Evolutionary conservation across 2,888 invertebrate species (phyloP).

Genomic region (Rhyacophila evoluta): DNA sequence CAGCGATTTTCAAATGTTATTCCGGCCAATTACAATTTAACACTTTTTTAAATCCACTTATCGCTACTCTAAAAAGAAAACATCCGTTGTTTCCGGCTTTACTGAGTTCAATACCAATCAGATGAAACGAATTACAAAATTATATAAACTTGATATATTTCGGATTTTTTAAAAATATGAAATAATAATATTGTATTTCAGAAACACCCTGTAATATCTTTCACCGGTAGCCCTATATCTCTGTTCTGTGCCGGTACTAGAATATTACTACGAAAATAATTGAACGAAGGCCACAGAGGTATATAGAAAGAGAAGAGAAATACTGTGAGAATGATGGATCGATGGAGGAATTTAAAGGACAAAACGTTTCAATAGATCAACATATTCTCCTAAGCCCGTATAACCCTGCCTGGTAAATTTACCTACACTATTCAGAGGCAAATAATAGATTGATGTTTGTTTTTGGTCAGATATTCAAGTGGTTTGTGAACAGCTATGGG

Average conservation of each 20-base stretch:
- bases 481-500: not conserved
- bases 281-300: not conserved
- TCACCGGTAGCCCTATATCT: too few species aligned
- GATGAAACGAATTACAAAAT: too few species aligned
- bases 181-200: too few species aligned
- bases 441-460: conserved; percentile 12
- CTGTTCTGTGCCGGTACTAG: not conserved
- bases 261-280: not conserved
- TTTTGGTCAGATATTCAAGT: conserved; percentile 8
- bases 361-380: conserved; percentile 8
- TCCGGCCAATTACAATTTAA: too few species aligned
- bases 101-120: too few species aligned
- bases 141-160: too few species aligned
- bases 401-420: not conserved
- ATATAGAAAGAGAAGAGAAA: conserved; percentile 11
- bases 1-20: too few species aligned
- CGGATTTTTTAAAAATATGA: too few species aligned
- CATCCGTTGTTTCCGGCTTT: too few species aligned
- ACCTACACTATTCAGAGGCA: not conserved
- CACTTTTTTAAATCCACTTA: too few species aligned
- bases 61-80: too few species aligned
- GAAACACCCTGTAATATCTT: too few species aligned
- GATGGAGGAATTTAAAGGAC: not conserved
- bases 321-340: conserved; percentile 7
- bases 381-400: conserved; percentile 7